phyloP scores from a whole-genome alignment of 2,797 vertebrate genomes.

The Leucoraja ocellata region DNA sequence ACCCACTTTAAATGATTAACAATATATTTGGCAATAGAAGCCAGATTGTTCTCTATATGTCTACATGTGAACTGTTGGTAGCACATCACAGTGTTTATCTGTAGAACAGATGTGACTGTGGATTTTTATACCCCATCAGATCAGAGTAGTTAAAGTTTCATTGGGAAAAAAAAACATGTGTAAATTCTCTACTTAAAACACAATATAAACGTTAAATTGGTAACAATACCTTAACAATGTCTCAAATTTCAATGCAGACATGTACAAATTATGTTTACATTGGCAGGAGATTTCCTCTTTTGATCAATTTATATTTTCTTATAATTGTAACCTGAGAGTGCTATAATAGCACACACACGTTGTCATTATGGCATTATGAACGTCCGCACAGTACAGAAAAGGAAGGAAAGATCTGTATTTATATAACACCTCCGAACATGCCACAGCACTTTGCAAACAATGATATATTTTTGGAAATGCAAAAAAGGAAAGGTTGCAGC shows the following conservation, averaged over 20 bases:
- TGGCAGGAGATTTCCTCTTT: neutral
- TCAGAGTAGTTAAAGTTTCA: constrained; percentile 18
- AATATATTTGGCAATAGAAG: neutral
- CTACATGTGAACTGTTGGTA: neutral
- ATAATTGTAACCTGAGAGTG: neutral
- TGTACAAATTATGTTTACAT: neutral
- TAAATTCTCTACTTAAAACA: neutral
- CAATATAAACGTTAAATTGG: neutral
- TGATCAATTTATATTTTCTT: neutral
- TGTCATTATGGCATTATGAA: neutral
- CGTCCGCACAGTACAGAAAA: neutral
- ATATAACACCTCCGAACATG: neutral
- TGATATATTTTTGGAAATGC: neutral
- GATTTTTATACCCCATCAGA: neutral
- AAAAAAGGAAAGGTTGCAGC: neutral
- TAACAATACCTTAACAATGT: neutral
- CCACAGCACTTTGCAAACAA: neutral
- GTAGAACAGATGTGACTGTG: constrained; percentile 3
- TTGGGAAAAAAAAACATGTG: neutral
- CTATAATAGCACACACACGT: neutral
- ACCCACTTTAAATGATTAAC: constrained; percentile 2
- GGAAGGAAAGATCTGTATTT: neutral
- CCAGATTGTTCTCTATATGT: neutral
- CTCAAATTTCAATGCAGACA: neutral
- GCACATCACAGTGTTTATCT: constrained; percentile 13